A percentile compares a stretch with the other conserved stretches of the same genome.
phyloP scores from a whole-genome alignment of 2,113 vertebrate genomes.

The Forbesichthys papilliferus region DNA sequence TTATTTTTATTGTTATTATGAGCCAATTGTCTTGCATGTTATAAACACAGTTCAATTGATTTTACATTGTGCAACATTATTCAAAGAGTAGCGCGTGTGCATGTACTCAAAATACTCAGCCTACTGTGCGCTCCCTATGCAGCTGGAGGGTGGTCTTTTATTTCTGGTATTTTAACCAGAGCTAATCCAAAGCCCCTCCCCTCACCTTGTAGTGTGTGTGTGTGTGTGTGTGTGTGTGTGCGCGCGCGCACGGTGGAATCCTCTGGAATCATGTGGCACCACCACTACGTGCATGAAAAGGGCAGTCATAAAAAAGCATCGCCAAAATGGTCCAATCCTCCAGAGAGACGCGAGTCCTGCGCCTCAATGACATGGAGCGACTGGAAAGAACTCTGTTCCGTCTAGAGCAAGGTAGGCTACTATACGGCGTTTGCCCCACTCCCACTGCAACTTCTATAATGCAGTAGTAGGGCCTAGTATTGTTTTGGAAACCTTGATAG shows the following conservation, averaged over 20 bases:
- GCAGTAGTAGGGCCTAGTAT: neutral
- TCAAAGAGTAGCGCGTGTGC: no score
- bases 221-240: neutral
- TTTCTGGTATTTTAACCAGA: no score
- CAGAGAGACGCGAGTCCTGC: slow-evolving; percentile 79
- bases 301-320: slow-evolving; percentile 48
- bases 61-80: no score
- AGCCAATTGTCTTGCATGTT: no score
- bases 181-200: no score
- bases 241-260: neutral
- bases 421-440: neutral
- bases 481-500: no score
- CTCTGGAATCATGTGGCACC: neutral
- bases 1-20: no score
- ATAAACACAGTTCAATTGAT: no score
- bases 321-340: slow-evolving; percentile 67
- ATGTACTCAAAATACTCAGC: no score
- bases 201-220: no score
- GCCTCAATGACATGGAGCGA: slow-evolving; percentile 86
- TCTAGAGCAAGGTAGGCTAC: slow-evolving; percentile 83
- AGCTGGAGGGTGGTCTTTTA: no score
- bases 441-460: neutral
- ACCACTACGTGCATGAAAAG: slow-evolving; percentile 41
- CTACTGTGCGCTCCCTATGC: no score
- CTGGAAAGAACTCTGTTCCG: slow-evolving; percentile 86